These are phyloP conservation scores for Styela clava DNA, from an alignment of 23 tunicate genomes.

Conservation along the genomic window DNA sequence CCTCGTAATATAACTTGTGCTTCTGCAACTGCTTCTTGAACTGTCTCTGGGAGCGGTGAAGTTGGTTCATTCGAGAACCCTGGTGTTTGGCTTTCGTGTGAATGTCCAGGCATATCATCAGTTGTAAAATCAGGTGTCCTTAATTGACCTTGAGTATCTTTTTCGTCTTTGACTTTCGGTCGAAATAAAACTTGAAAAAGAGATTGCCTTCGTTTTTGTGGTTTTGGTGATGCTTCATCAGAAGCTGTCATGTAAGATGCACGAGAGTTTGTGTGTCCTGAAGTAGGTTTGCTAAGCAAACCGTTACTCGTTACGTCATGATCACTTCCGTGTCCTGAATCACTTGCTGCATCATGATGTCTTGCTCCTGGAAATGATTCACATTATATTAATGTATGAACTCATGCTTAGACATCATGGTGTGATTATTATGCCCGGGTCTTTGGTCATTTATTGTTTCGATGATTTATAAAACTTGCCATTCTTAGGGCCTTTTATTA, in stretches of 20 bases:
- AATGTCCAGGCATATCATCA: not conserved
- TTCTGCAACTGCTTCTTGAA: not conserved
- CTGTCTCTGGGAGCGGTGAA: not conserved
- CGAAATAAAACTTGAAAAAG: conserved; percentile 49
- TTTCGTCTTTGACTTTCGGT: conserved; percentile 28
- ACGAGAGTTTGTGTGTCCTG: not conserved
- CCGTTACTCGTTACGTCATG: not conserved
- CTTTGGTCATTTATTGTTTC: too few species aligned
- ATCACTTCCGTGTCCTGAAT: conserved; percentile 6
- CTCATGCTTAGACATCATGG: not conserved
- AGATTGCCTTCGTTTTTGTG: conserved; percentile 41
- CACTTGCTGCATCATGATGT: conserved; percentile 7
- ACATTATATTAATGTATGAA: not conserved
- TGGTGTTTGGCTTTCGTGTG: not conserved
- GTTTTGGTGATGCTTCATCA: conserved; percentile 13
- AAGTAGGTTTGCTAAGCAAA: not conserved
- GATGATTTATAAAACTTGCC: too few species aligned
- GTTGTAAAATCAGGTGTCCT: conserved; percentile 3
- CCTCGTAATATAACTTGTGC: not conserved
- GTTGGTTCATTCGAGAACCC: not conserved
- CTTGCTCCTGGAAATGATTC: conserved; percentile 20
- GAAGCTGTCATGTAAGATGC: conserved; percentile 3
- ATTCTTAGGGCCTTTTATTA: too few species aligned
- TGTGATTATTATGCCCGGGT: too few species aligned
- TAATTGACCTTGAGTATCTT: not conserved